Evolutionary conservation across 2,113 vertebrate species (phyloP).

Genomic region (Elgaria multicarinata): DNA sequence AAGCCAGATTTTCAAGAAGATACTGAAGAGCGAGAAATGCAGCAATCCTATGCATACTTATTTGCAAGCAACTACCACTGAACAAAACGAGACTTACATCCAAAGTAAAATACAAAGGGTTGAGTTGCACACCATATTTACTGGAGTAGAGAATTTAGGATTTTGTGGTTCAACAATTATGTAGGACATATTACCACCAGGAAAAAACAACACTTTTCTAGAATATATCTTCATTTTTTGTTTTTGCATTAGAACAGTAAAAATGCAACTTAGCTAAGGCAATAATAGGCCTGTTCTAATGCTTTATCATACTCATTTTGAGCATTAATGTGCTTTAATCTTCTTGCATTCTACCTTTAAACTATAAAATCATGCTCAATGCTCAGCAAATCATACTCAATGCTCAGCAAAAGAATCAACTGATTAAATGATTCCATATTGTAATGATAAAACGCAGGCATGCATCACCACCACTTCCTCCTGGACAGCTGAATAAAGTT

Average conservation of each 20-base stretch:
- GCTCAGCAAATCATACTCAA: no score
- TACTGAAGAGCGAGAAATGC: neutral
- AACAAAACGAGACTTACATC: neutral
- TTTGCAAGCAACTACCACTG: neutral
- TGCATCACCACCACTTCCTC: neutral
- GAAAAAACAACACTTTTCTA: constrained; percentile 30
- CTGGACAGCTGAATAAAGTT: neutral
- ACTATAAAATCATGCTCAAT: constrained; percentile 31
- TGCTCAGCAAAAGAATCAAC: constrained; percentile 34
- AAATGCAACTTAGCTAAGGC: neutral
- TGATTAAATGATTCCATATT: constrained; percentile 29
- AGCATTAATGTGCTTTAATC: constrained; percentile 23
- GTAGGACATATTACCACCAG: constrained; percentile 14
- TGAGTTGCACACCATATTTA: neutral
- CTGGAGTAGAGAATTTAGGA: constrained; percentile 3
- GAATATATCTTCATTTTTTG: constrained; percentile 40
- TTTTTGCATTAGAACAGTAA: constrained; percentile 32
- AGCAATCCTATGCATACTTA: no score
- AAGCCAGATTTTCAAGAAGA: neutral
- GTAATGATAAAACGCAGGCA: neutral
- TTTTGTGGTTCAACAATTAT: constrained; percentile 15
- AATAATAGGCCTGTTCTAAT: constrained; percentile 13
- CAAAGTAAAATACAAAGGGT: neutral
- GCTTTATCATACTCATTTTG: constrained; percentile 15
- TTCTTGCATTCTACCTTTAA: constrained; percentile 31